These are phyloP conservation scores for Trogon melanurus DNA, from an alignment of 2,113 vertebrate genomes.

Conservation along the genomic window DNA sequence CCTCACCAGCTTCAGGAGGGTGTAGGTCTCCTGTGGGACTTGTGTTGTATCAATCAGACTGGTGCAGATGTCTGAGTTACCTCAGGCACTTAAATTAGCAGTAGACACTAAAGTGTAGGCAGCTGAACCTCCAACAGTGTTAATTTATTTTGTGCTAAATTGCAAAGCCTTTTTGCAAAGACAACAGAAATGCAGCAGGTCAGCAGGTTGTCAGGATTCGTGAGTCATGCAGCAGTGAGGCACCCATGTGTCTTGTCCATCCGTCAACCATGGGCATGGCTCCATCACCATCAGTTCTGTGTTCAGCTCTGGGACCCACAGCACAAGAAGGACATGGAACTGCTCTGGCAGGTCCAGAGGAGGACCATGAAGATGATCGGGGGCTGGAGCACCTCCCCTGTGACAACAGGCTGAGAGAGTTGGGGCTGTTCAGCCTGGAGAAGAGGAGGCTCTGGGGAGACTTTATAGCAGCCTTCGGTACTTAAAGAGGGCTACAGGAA, in stretches of 20 bases:
- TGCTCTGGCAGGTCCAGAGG: no score
- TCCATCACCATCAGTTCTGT: no score
- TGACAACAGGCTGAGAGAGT: no score
- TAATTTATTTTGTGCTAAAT: constrained; percentile 33
- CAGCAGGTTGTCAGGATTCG: neutral
- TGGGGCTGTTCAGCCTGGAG: no score
- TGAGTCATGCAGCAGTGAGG: neutral
- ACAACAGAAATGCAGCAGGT: neutral
- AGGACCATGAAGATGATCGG: no score
- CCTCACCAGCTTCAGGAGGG: neutral
- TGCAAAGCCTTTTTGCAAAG: neutral
- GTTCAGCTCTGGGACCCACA: no score
- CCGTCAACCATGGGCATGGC: neutral
- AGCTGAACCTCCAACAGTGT: neutral
- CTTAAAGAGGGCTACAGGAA: no score
- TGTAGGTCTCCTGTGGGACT: neutral
- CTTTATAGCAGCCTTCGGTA: no score
- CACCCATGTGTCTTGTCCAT: neutral
- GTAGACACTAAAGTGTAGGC: neutral
- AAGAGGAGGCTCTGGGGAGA: no score
- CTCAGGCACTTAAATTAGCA: neutral
- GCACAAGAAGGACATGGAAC: no score
- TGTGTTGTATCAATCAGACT: neutral
- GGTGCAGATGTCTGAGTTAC: neutral
- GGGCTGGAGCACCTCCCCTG: no score